Evolutionary conservation across 1,140 invertebrate genomes (phyloP), one percentile per base, ranked within the genome.

Genomic region (Leptestheria dahalacensis): DNA sequence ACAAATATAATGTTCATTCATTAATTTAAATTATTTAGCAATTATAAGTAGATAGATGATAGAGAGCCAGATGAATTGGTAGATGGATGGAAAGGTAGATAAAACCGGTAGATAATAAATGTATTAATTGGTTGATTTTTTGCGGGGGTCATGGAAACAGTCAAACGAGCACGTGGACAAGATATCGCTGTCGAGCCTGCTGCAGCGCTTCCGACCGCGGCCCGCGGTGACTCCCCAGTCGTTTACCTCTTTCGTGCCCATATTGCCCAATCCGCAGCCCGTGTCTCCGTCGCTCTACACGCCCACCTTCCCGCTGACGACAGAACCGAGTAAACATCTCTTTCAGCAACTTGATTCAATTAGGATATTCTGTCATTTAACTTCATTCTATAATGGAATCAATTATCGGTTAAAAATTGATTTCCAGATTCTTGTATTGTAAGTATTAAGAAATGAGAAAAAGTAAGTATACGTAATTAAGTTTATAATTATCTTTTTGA

Each of bases 161-260:
- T 41, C 33, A 41, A 91, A 91, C 73, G 91, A 95, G 65, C 80
- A 83, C 47, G 84, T 88, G 33, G 91, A 96, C 71, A 94, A 90
- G 29, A 85, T 97, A 68, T 85, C 87, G 52, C 75, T 95, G 26
- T 82, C 85, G 33, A 88, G 84, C 59, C 91, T 94, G 70, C 82
- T 86, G 57, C 79, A 85, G 65, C 86, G 86, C 70, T 87, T 87
- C 65, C 78, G 88, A 63, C 84, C 87, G 9, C 75, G 83, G 23
- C 65, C 66, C 53, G 75, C 80, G 67, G 76, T 80, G 46, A 74
- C 79, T 50, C 71, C 74, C 60, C 75, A 72, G 55, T 74, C 48
- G 11, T 49, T 49, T 28, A 10, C 57, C 26, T 18, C 23, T 1
- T 56, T 41, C 15, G 4, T 41, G 15, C 41, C 41, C 28, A 18